A percentile compares a stretch with the other conserved stretches of the same genome.
phyloP scores from a whole-genome alignment of 1,140 invertebrate species.

The Drosophila tsacasi region DNA sequence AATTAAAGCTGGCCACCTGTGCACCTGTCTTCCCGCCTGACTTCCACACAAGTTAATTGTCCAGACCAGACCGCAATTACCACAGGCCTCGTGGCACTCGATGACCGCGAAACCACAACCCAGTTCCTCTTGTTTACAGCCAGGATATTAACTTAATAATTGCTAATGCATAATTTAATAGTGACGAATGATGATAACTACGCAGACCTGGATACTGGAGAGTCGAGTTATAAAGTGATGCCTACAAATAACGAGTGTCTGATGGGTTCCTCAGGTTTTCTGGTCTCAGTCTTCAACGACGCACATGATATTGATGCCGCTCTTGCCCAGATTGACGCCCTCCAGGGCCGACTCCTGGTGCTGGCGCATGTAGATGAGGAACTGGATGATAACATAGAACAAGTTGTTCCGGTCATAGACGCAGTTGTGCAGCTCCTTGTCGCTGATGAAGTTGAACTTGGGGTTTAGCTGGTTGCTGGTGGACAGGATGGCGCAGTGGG shows the following conservation, averaged over 20 bases:
- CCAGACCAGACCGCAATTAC: slow-evolving; percentile 65
- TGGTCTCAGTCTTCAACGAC: slow-evolving; percentile 87
- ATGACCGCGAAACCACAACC: slow-evolving; percentile 64
- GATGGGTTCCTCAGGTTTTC: neutral
- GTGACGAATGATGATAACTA: slow-evolving; percentile 35
- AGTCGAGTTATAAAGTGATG: slow-evolving; percentile 18
- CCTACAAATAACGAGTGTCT: slow-evolving; percentile 25
- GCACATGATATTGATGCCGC: slow-evolving; percentile 92
- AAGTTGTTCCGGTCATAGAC: slow-evolving; percentile 92
- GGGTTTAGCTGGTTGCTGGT: slow-evolving; percentile 73
- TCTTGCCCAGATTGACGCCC: slow-evolving; percentile 91
- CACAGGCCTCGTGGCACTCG: slow-evolving; percentile 46
- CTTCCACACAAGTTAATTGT: slow-evolving; percentile 76
- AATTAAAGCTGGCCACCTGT: slow-evolving; percentile 74
- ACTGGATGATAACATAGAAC: slow-evolving; percentile 92
- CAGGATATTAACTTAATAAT: slow-evolving; percentile 69
- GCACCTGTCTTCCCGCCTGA: slow-evolving; percentile 32
- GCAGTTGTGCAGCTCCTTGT: slow-evolving; percentile 82
- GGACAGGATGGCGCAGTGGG: slow-evolving; percentile 79
- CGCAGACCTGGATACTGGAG: slow-evolving; percentile 1
- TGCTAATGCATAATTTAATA: slow-evolving; percentile 79
- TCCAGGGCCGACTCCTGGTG: slow-evolving; percentile 92
- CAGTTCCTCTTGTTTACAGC: slow-evolving; percentile 39
- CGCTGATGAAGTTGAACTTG: slow-evolving; percentile 85
- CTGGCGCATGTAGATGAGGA: slow-evolving; percentile 91